phyloP scores from a whole-genome alignment of 1,140 invertebrate species.

The Geopemphigus sp. region DNA sequence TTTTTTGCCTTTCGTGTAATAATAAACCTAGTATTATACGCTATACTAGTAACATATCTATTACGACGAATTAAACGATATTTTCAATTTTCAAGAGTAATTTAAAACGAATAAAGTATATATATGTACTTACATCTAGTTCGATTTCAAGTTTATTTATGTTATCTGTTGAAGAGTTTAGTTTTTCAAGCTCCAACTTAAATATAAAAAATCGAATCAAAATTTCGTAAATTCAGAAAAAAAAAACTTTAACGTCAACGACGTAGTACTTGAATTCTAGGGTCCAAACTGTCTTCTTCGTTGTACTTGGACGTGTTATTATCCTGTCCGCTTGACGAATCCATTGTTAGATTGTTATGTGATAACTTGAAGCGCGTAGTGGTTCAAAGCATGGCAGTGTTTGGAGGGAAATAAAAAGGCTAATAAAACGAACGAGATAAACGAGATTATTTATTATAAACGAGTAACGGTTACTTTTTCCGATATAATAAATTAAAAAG shows the following conservation, averaged over 20 bases:
- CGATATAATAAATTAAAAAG: too few species aligned
- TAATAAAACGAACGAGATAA: too few species aligned
- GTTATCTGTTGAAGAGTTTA: slow-evolving; percentile 92
- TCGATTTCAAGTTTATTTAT: slow-evolving; percentile 93
- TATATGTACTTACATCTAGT: slow-evolving; percentile 75
- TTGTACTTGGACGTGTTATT: slow-evolving; percentile 16
- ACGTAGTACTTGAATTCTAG: slow-evolving; percentile 52
- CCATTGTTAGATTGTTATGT: slow-evolving; percentile 2
- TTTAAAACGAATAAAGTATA: too few species aligned
- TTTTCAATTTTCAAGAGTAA: too few species aligned
- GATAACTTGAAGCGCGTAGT: background rate
- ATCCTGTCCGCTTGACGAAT: background rate
- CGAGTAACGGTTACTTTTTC: too few species aligned
- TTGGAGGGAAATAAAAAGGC: too few species aligned
- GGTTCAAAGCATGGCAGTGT: background rate
- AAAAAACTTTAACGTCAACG: background rate
- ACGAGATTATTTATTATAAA: too few species aligned
- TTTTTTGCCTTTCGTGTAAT: too few species aligned
- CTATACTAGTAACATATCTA: too few species aligned
- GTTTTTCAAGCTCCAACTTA: slow-evolving; percentile 89
- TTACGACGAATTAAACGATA: too few species aligned
- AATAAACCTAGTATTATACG: too few species aligned
- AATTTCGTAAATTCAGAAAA: background rate
- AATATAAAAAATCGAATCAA: slow-evolving; percentile 53
- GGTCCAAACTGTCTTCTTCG: slow-evolving; percentile 52